Conservation (phyloP, 2,888 invertebrate species). For the Dexiosoma caninum region DNA sequence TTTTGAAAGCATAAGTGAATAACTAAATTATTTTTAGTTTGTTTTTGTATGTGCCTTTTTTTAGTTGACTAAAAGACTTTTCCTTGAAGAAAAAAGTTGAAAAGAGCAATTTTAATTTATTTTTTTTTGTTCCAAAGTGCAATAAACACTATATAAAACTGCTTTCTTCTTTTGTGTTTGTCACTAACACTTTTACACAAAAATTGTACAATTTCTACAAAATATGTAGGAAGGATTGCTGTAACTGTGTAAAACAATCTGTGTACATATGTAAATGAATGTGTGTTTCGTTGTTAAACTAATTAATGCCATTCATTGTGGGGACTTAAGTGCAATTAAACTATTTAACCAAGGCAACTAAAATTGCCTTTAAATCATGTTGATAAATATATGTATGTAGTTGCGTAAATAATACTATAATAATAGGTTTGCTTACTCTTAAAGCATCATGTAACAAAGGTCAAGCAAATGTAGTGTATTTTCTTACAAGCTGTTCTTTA, state of each 20-base stretch:
- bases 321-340: constrained; percentile 55
- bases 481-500: too few relatives aligned
- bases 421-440: background rate
- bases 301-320: constrained; percentile 49
- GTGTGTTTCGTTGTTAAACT: constrained; percentile 14
- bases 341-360: constrained; percentile 38
- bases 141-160: constrained; percentile 8
- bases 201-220: background rate
- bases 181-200: background rate
- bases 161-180: background rate
- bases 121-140: background rate
- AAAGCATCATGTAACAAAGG: too few relatives aligned
- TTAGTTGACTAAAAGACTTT: constrained; percentile 16
- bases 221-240: background rate
- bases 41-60: background rate
- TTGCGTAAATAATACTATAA: constrained; percentile 30
- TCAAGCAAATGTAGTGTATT: too few relatives aligned
- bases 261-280: background rate
- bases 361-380: constrained; percentile 29
- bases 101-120: constrained; percentile 7
- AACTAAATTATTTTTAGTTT: constrained; percentile 32
- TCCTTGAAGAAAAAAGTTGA: background rate
- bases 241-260: background rate
- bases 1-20: constrained; percentile 13
- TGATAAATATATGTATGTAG: constrained; percentile 42